Evolutionary conservation across 1,140 invertebrate species (phyloP).

Genomic region (Acyrthosiphon pisum): DNA sequence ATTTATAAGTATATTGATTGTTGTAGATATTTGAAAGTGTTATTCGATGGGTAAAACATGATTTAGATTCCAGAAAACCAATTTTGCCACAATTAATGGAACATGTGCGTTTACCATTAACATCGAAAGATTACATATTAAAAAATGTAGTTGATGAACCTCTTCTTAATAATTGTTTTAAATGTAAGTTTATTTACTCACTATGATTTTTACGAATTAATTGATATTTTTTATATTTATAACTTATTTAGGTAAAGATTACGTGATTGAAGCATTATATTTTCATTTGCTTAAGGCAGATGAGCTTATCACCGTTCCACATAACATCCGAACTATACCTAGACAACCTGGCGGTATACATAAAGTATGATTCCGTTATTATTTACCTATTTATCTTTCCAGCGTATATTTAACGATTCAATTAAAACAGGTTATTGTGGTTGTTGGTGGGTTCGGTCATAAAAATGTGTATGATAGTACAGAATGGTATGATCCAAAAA

Average conservation of each 20-base stretch:
- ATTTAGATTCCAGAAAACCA: too few species aligned
- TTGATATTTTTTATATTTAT: too few species aligned
- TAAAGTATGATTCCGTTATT: background rate
- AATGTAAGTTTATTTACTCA: constrained; percentile 71
- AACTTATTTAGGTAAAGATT: background rate
- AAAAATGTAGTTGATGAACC: too few species aligned
- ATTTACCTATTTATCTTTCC: background rate
- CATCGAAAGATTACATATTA: too few species aligned
- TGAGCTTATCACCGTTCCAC: constrained; percentile 75
- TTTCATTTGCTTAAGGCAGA: constrained; percentile 89
- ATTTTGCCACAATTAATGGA: too few species aligned
- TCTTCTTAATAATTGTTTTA: too few species aligned
- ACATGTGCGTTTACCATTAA: too few species aligned
- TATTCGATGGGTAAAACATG: too few species aligned
- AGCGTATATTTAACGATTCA: constrained; percentile 21
- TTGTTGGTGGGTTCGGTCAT: constrained; percentile 95
- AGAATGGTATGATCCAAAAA: constrained; percentile 88
- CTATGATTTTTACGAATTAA: background rate
- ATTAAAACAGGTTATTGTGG: constrained; percentile 74
- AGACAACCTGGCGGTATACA: constrained; percentile 68
- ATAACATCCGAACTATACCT: constrained; percentile 82
- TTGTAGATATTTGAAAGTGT: too few species aligned
- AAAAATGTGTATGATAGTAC: too few species aligned
- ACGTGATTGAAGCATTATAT: constrained; percentile 89
- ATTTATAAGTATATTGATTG: too few species aligned